A percentile compares a stretch with the other conserved stretches of the same genome.
phyloP scores from a whole-genome alignment of 2,888 invertebrate genomes.

The Blastobasis adustella region DNA sequence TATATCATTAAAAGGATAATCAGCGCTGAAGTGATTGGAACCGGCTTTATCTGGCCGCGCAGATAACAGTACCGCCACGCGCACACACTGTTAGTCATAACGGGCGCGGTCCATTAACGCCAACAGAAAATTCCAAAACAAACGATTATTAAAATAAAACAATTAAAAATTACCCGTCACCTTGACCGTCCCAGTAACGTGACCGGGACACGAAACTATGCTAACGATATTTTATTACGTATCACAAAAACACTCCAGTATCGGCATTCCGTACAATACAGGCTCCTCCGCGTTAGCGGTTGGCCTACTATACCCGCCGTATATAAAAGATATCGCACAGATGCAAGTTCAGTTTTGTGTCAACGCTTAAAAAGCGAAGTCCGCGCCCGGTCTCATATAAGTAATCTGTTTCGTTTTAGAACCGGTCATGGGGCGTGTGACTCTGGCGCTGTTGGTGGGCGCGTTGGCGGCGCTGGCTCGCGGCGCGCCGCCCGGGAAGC shows the following conservation, averaged over 20 bases:
- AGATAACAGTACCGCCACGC: conserved; percentile 1
- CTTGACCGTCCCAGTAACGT: conserved; percentile 55
- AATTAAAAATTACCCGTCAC: conserved; percentile 46
- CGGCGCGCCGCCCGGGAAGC: conserved; percentile 57
- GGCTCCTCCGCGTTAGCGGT: conserved; percentile 60
- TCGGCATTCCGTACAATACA: conserved; percentile 45
- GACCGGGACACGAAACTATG: conserved; percentile 62
- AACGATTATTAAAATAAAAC: conserved; percentile 42
- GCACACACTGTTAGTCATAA: conserved; percentile 10
- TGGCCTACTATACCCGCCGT: conserved; percentile 61
- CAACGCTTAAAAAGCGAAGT: conserved; percentile 46
- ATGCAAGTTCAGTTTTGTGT: conserved; percentile 51
- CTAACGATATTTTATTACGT: conserved; percentile 61
- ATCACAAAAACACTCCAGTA: conserved; percentile 51
- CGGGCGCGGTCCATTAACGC: conserved; percentile 14
- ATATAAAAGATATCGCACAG: conserved; percentile 59
- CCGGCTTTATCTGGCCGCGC: neutral
- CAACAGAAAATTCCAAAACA: conserved; percentile 24
- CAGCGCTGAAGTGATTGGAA: neutral
- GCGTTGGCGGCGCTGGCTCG: conserved; percentile 35
- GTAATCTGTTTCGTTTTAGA: conserved; percentile 48
- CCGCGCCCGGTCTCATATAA: conserved; percentile 33
- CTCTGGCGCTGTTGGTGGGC: conserved; percentile 40
- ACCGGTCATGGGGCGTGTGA: conserved; percentile 50
- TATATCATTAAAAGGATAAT: neutral